Conservation (phyloP, 2,888 invertebrate genomes). For the Ceriagrion tenellum region DNA sequence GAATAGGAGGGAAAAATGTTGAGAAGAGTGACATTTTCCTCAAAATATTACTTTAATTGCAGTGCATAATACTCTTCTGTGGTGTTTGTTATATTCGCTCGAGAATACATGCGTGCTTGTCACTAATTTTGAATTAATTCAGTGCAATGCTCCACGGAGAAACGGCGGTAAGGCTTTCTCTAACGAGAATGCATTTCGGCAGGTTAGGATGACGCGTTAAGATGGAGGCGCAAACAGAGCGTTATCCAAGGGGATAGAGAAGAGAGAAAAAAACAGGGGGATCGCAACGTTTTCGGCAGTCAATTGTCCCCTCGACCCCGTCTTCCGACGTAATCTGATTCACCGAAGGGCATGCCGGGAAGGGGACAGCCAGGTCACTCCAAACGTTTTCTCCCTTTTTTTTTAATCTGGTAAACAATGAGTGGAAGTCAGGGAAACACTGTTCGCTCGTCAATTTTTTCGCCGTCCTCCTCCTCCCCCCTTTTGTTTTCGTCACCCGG, state of each 20-base stretch:
- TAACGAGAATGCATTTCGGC: too few species aligned
- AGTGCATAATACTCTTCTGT: too few species aligned
- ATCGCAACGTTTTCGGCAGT: neutral
- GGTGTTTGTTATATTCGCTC: too few species aligned
- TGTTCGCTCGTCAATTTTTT: neutral
- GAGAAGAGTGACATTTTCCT: too few species aligned
- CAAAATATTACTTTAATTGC: too few species aligned
- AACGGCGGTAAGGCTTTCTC: too few species aligned
- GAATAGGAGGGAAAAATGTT: too few species aligned
- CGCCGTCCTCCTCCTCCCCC: neutral
- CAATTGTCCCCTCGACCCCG: neutral
- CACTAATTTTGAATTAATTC: too few species aligned
- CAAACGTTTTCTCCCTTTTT: neutral
- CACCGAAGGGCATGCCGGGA: neutral
- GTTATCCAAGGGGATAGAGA: neutral
- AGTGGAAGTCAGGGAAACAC: neutral
- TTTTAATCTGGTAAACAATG: neutral
- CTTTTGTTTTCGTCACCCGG: conserved; percentile 4
- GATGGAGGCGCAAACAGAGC: too few species aligned
- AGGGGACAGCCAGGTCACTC: neutral
- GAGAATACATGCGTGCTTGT: too few species aligned
- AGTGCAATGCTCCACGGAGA: too few species aligned
- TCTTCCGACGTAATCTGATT: neutral
- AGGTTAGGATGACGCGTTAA: too few species aligned
- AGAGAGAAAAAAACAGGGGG: neutral